Percentiles rank a stretch among this genome's conserved stretches.
phyloP scores from a whole-genome alignment of 2,797 vertebrate genomes.

The Psittacula echo region DNA sequence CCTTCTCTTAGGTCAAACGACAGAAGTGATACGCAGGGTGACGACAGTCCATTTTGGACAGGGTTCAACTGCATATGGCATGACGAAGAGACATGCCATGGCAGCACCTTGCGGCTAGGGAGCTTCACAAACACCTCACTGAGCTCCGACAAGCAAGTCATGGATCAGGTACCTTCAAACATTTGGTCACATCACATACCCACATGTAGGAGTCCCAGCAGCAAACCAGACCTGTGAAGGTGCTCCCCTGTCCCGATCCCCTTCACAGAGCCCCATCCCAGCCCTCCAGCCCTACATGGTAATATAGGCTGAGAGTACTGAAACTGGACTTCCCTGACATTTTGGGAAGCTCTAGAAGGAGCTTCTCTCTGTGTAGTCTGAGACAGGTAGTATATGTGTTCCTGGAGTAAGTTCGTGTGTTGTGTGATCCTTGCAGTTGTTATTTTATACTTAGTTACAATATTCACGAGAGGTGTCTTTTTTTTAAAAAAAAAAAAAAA shows the following conservation, averaged over 20 bases:
- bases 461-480: background rate
- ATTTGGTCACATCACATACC: accelerated
- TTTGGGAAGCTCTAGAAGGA: accelerated
- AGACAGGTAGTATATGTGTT: accelerated
- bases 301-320: accelerated
- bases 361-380: background rate
- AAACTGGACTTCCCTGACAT: accelerated
- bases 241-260: too few species aligned
- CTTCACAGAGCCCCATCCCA: too few species aligned
- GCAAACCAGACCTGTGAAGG: accelerated
- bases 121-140: accelerated
- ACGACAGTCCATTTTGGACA: background rate
- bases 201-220: accelerated
- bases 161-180: background rate
- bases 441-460: accelerated
- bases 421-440: accelerated
- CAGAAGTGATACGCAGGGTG: background rate
- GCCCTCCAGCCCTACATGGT: accelerated
- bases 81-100: accelerated
- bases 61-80: accelerated
- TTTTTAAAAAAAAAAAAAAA: background rate
- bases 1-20: background rate
- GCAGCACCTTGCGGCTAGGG: accelerated
- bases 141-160: background rate
- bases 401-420: background rate